Percentiles rank a stretch among this genome's conserved stretches.
phyloP scores from a whole-genome alignment of 2,113 vertebrate genomes.

The Eubucco bourcierii region DNA sequence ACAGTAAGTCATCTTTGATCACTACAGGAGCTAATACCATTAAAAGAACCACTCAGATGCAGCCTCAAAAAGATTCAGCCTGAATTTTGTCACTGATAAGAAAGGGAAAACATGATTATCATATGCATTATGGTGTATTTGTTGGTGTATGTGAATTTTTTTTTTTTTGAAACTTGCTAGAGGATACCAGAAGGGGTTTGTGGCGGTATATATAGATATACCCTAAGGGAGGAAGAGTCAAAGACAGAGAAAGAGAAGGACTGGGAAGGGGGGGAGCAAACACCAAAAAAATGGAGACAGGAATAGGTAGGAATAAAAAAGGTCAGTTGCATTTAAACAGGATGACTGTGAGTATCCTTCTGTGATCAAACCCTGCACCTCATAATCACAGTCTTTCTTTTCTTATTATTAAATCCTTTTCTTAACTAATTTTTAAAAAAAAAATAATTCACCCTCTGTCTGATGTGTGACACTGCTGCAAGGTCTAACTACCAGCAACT shows the following conservation, averaged over 20 bases:
- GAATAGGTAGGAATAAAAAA: background rate
- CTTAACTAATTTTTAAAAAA: background rate
- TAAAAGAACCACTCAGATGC: background rate
- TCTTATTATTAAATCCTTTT: background rate
- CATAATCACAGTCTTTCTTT: background rate
- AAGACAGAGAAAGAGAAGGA: background rate
- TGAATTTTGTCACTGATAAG: background rate
- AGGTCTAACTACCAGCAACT: background rate
- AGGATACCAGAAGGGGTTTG: background rate
- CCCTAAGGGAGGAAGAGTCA: background rate
- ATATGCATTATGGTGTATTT: background rate
- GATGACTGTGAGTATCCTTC: background rate
- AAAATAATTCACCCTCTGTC: background rate
- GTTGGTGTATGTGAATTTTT: background rate
- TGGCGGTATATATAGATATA: background rate
- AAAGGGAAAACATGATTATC: background rate
- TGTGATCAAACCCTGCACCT: background rate
- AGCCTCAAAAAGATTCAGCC: background rate
- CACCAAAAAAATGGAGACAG: background rate
- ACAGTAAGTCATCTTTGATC: background rate
- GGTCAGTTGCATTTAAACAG: background rate
- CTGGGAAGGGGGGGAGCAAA: rapidly evolving
- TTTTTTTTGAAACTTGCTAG: background rate
- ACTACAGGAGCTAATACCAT: background rate
- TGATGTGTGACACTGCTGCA: background rate